Base-by-base conservation (phyloP, 2,888 invertebrate genomes). In the Ormyrus nitidulus region DNA sequence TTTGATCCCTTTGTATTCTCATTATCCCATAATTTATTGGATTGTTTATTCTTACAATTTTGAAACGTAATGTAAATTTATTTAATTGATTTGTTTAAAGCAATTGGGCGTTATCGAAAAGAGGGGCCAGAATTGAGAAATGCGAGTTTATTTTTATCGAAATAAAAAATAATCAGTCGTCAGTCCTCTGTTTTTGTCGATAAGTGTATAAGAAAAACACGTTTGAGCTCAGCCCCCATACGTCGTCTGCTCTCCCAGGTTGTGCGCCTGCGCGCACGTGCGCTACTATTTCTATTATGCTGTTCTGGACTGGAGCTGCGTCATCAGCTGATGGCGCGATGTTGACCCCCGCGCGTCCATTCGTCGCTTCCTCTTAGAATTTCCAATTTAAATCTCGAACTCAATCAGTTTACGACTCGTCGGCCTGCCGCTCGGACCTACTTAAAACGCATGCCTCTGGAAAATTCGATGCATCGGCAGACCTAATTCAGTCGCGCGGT, bases 271-370 rank as follows among this genome's bases (percentile, higher is more conserved):
- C 64, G 73, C 65, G 19, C 13, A 34, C 0, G 8, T 54, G 4
- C 19, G 1, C n/a, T n/a, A 13, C 59, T 48, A 9, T 6, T 6
- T 44, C 34, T 56, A 49, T n/a, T 61, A 8, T 51, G 34, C 34
- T 34, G 34, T 2, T 34, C 34, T 34, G 34, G 34, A 4, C 34
- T 34, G 4, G 13, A 61, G 34, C 54, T 81, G 77, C 80, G 80
- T 80, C 80, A 77, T 53, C 75, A 77, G 81, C 77, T 81, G 81
- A 77, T 81, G 70, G 73, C 53, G 76, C 76, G 72, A 80, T 79
- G 75, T 75, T 69, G 62, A 53, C 53, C 19, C 68, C 71, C 72
- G 59, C 59, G 70, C n/a, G 44, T 1, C 8, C 11, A n/a, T 1
- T 19, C 10, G 34, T 61, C 46, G 61, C 64, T 69, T 77, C n/a